These are phyloP conservation scores for Euzetes globulus DNA, from an alignment of 2,888 invertebrate species.

Conservation along the genomic window DNA sequence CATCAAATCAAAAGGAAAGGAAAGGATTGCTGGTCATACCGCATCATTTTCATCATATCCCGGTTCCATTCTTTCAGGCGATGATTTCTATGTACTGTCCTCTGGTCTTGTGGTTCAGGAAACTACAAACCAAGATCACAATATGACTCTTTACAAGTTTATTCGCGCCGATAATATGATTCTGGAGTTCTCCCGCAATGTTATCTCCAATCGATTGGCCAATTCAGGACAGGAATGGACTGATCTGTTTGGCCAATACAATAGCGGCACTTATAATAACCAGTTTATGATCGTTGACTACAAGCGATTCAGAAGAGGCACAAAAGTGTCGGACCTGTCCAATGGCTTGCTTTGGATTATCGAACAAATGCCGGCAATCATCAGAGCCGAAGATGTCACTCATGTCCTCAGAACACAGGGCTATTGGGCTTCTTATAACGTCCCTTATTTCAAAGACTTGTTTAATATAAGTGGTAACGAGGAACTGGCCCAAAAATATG, in stretches of 20 bases:
- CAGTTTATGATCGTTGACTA: constrained; percentile 48
- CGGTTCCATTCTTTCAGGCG: not conserved
- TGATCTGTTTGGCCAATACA: constrained; percentile 43
- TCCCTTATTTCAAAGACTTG: constrained; percentile 46
- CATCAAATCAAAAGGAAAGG: not conserved
- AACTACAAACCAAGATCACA: not conserved
- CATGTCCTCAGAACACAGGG: constrained; percentile 41
- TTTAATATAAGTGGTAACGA: constrained; percentile 47
- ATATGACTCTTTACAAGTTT: not conserved
- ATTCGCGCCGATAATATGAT: constrained; percentile 39
- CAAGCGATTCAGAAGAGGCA: constrained; percentile 42
- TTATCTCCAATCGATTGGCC: constrained; percentile 47
- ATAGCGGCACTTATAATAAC: constrained; percentile 48
- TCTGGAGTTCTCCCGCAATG: constrained; percentile 46
- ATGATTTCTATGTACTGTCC: constrained; percentile 10
- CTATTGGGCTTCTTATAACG: constrained; percentile 48
- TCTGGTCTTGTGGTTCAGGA: constrained; percentile 1
- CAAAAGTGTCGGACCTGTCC: constrained; percentile 51
- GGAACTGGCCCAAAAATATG: constrained; percentile 43
- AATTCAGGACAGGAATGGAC: constrained; percentile 45
- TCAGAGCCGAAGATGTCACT: constrained; percentile 43
- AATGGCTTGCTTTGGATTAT: constrained; percentile 46
- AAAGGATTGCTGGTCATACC: not conserved
- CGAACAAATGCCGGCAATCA: constrained; percentile 47
- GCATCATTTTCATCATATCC: not conserved